Conservation (phyloP, 2,797 vertebrate species). For the Myotis findleyi region DNA sequence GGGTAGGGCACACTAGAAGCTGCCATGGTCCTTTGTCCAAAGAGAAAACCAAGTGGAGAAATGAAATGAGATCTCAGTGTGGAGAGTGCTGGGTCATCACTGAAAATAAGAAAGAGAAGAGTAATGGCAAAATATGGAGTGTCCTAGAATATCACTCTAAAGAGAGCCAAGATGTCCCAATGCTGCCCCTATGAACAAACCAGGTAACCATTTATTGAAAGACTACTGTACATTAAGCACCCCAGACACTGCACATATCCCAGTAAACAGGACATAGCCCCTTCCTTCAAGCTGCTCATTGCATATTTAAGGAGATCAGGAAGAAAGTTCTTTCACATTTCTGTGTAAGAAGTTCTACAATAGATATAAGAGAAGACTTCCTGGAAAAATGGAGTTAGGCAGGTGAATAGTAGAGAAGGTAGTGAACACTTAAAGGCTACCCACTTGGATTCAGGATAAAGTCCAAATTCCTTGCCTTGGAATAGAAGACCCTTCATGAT, state of each 20-base stretch:
- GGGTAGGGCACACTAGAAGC: background rate
- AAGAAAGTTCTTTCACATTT: slow-evolving; percentile 25
- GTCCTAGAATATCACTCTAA: background rate
- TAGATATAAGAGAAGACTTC: background rate
- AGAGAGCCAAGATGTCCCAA: background rate
- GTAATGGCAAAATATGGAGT: slow-evolving; percentile 28
- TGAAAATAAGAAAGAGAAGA: background rate
- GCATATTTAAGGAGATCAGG: background rate
- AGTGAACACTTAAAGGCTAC: slow-evolving; percentile 33
- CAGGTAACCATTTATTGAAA: background rate
- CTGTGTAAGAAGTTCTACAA: background rate
- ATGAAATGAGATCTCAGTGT: slow-evolving; percentile 1
- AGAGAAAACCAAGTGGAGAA: slow-evolving; percentile 31
- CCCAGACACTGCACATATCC: background rate
- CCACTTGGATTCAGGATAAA: slow-evolving; percentile 10
- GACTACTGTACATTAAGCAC: background rate
- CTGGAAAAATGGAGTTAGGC: background rate
- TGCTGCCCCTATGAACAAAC: background rate
- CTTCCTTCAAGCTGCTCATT: background rate
- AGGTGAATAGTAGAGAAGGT: background rate
- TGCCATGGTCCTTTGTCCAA: background rate
- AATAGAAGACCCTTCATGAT: slow-evolving; percentile 39
- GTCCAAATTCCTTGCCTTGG: background rate
- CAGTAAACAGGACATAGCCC: background rate
- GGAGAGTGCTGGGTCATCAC: background rate